phyloP scores from a whole-genome alignment of 2,888 invertebrate species.

The Tenthredo amoena region DNA sequence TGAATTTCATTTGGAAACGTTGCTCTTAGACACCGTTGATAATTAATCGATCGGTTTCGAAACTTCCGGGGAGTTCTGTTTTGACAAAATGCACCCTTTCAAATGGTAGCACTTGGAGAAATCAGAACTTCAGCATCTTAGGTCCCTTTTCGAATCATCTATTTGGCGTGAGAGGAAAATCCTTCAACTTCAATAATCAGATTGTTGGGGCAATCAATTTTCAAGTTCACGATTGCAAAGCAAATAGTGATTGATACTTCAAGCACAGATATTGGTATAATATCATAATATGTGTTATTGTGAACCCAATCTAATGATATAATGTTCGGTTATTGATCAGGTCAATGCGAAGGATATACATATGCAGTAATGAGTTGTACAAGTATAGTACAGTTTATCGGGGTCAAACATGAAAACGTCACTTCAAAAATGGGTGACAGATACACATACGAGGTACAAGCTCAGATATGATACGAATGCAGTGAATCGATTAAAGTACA shows the following conservation, averaged over 20 bases:
- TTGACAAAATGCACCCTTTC: not conserved
- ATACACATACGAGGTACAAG: not conserved
- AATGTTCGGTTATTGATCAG: not conserved
- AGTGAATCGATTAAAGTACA: not conserved
- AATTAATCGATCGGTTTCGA: not conserved
- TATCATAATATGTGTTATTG: too few species aligned
- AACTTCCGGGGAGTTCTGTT: not conserved
- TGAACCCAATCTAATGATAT: not conserved
- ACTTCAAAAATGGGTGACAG: not conserved
- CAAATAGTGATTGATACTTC: too few species aligned
- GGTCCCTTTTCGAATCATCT: not conserved
- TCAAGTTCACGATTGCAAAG: too few species aligned
- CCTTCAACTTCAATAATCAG: too few species aligned
- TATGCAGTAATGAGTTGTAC: not conserved
- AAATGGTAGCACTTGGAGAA: not conserved
- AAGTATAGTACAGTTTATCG: not conserved
- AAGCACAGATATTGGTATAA: too few species aligned
- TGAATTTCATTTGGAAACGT: not conserved
- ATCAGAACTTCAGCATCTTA: not conserved
- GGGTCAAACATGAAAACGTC: not conserved
- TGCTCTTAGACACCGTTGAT: too few species aligned
- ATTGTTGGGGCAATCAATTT: too few species aligned
- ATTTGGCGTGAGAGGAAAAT: too few species aligned
- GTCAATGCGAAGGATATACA: not conserved
- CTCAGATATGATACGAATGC: not conserved